Percentiles rank a stretch among this genome's conserved stretches.
Evolutionary conservation across 2,113 vertebrate species (phyloP).

Genomic region (Otis tarda): DNA sequence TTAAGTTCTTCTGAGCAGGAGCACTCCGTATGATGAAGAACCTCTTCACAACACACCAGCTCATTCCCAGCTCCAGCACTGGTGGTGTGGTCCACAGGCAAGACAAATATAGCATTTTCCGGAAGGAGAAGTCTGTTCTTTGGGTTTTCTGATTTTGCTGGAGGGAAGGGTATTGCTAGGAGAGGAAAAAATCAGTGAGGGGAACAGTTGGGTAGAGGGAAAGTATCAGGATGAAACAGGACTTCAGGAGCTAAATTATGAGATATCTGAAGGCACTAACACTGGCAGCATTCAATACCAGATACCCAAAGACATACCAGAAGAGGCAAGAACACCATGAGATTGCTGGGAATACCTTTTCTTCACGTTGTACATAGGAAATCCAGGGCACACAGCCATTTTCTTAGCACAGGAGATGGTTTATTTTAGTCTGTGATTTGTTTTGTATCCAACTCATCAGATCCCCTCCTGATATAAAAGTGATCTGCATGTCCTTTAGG

Average conservation of each 20-base stretch:
- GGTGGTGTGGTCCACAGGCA: neutral
- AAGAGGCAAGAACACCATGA: neutral
- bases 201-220: no score
- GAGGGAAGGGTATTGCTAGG: neutral
- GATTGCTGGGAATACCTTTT: neutral
- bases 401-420: neutral
- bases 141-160: neutral
- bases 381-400: neutral
- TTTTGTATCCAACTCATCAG: neutral
- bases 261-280: neutral
- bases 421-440: neutral
- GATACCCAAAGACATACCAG: neutral
- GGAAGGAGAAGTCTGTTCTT: neutral
- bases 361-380: neutral
- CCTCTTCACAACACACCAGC: accelerated
- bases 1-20: neutral
- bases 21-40: neutral
- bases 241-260: neutral
- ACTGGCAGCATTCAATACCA: neutral
- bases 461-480: neutral
- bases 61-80: neutral
- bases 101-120: neutral
- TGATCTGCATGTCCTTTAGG: neutral
- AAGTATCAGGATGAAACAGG: neutral
- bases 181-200: no score